Conservation (phyloP, 2,113 vertebrate species). For the Capricornis sumatraensis region DNA sequence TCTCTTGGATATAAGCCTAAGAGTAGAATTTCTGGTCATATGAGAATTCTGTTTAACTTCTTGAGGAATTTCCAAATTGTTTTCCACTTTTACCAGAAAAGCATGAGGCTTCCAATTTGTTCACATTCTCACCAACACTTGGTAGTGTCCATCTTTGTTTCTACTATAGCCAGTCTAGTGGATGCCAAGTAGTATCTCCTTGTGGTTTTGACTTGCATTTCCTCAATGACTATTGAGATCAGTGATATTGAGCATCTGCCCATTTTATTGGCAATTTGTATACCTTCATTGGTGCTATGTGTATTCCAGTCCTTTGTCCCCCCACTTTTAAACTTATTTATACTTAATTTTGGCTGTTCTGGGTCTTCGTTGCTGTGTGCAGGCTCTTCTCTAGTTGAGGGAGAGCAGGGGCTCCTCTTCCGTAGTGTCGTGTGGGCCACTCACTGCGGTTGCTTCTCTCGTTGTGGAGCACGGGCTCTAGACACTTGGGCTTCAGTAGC, state of each 20-base stretch:
- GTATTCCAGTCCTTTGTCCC: not conserved
- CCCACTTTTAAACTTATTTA: not conserved
- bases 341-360: not conserved
- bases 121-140: not conserved
- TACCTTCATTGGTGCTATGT: not conserved
- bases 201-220: not conserved
- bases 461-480: not conserved
- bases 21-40: not conserved
- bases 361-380: not conserved
- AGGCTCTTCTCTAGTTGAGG: not conserved
- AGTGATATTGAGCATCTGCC: not conserved
- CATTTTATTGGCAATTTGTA: not conserved
- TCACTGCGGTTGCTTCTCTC: not conserved
- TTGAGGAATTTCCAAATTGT: not conserved
- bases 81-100: not conserved
- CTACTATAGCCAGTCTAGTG: not conserved
- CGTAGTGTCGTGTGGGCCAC: accelerated
- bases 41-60: not conserved
- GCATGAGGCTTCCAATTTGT: not conserved
- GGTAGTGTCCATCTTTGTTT: not conserved
- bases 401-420: not conserved
- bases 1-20: not conserved
- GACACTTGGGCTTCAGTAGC: not conserved
- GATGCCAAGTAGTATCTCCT: not conserved
- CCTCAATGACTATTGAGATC: not conserved